Evolutionary conservation across 1,140 invertebrate genomes (phyloP).

Genomic region (Acromyrmex charruanus): DNA sequence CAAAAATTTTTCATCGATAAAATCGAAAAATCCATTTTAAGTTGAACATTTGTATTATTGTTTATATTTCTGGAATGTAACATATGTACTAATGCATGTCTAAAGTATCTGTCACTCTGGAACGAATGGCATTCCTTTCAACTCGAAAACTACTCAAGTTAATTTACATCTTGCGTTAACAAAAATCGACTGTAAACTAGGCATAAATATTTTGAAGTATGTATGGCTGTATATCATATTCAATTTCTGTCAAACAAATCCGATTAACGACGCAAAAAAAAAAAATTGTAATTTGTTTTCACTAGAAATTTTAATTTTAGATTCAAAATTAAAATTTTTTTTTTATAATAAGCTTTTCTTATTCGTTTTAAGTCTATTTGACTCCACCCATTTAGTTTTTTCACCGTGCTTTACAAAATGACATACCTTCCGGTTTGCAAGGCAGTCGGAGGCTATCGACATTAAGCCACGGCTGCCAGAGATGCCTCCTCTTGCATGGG

Average conservation of each 20-base stretch:
- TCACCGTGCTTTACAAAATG: not conserved
- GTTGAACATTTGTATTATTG: not conserved
- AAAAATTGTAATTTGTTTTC: not conserved
- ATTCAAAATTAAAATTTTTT: not conserved
- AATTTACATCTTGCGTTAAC: not conserved
- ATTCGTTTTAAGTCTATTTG: not conserved
- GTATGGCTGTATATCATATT: not conserved
- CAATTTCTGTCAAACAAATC: not conserved
- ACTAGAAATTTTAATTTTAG: not conserved
- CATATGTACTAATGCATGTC: too few species aligned
- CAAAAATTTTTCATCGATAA: not conserved
- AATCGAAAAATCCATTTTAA: not conserved
- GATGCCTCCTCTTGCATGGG: slow-evolving; percentile 75
- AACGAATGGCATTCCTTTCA: not conserved
- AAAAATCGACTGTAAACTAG: not conserved
- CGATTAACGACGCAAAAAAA: not conserved
- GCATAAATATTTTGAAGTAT: not conserved
- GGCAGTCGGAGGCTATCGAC: slow-evolving; percentile 71
- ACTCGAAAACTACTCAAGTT: not conserved
- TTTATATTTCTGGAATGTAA: too few species aligned
- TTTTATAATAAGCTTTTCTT: not conserved
- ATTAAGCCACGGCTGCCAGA: slow-evolving; percentile 85
- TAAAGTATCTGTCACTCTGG: not conserved
- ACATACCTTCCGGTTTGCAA: slow-evolving; percentile 62
- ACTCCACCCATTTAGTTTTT: not conserved